Conservation (phyloP, 2,888 invertebrate species). For the Scaptomyza tumidula region DNA sequence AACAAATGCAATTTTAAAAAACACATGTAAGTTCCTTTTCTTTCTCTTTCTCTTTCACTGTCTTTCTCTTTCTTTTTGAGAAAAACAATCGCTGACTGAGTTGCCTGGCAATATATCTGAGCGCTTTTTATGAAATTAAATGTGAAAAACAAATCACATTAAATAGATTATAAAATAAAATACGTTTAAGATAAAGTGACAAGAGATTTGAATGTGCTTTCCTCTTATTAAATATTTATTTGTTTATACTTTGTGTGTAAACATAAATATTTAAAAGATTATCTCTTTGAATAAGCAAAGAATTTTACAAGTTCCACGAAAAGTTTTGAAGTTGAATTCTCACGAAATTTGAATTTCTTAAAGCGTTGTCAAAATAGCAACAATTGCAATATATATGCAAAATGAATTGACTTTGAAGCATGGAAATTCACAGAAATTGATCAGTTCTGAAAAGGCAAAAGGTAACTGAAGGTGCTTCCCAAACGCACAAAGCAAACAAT, state of each 20-base stretch:
- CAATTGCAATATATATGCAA: neutral
- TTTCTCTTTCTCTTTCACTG: neutral
- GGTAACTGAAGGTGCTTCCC: constrained; percentile 1
- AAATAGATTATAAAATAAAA: neutral
- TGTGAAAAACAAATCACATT: neutral
- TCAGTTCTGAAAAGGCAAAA: constrained; percentile 4
- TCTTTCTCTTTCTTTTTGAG: neutral
- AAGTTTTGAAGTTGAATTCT: too few species aligned
- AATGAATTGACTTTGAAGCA: neutral
- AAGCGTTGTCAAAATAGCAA: neutral
- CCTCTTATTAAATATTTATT: neutral
- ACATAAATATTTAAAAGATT: too few species aligned
- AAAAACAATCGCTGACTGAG: neutral
- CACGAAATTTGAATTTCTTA: neutral
- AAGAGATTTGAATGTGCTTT: neutral
- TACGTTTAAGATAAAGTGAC: neutral
- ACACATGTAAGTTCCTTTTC: neutral
- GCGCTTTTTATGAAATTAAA: neutral
- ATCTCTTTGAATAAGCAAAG: too few species aligned
- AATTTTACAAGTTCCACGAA: neutral
- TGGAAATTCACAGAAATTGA: neutral
- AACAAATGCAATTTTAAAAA: constrained; percentile 10
- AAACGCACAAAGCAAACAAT: neutral
- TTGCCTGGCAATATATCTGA: too few species aligned
- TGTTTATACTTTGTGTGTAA: neutral